Evolutionary conservation across 1,140 invertebrate species (phyloP).

Genomic region (Papilio glaucus): DNA sequence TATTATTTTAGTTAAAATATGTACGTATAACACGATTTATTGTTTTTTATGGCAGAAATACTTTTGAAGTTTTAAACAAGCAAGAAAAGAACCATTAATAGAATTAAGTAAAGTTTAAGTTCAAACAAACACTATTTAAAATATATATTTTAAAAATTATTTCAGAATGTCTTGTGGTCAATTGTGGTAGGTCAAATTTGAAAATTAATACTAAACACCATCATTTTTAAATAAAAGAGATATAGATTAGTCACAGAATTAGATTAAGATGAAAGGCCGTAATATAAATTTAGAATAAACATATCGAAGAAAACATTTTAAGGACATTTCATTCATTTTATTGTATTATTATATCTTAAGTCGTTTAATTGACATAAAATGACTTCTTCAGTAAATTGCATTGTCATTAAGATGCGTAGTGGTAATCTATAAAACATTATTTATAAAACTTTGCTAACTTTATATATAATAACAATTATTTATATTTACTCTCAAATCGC

Average conservation of each 20-base stretch:
- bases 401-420: conserved; percentile 2
- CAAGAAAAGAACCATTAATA: no score
- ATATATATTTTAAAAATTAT: no score
- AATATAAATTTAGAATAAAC: neutral
- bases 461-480: conserved; percentile 13
- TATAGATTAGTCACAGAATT: neutral
- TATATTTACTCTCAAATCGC: neutral
- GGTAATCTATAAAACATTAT: conserved; percentile 29
- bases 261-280: neutral
- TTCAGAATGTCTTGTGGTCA: no score
- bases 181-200: no score
- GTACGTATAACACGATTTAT: neutral
- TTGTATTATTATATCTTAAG: conserved; percentile 23
- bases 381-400: conserved; percentile 24
- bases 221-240: no score
- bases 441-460: conserved; percentile 18
- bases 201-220: no score
- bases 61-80: neutral
- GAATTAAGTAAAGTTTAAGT: no score
- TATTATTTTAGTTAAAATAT: neutral
- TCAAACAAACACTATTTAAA: no score
- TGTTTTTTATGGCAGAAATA: conserved; percentile 3
- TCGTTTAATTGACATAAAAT: conserved; percentile 37
- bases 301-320: conserved; percentile 7
- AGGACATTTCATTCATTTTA: conserved; percentile 10